Evolutionary conservation across 2,113 vertebrate species (phyloP).

Genomic region (Nibea albiflora): DNA sequence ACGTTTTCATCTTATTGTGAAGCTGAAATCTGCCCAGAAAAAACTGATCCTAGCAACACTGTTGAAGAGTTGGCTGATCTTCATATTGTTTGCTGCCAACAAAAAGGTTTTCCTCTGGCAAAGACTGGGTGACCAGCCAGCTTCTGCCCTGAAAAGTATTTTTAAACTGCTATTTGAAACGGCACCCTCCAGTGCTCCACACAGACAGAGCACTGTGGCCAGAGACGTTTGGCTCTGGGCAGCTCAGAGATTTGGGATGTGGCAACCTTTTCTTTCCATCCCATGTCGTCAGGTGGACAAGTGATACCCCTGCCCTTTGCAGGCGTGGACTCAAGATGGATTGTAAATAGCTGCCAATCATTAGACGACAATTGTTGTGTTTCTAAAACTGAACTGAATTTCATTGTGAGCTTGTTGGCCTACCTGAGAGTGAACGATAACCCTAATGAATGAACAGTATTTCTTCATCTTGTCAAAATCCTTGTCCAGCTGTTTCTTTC

Average conservation of each 20-base stretch:
- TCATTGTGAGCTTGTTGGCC: background rate
- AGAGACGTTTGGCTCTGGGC: constrained; percentile 17
- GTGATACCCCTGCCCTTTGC: constrained; percentile 32
- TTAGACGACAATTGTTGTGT: background rate
- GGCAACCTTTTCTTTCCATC: constrained; percentile 37
- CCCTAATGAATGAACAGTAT: constrained; percentile 93
- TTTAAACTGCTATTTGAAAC: constrained; percentile 88
- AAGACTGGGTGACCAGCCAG: constrained; percentile 35
- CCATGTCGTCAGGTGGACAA: constrained; percentile 27
- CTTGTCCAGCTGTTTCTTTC: constrained; percentile 97
- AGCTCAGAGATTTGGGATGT: constrained; percentile 30
- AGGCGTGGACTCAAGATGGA: background rate
- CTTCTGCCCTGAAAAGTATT: constrained; percentile 80
- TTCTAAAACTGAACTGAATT: background rate
- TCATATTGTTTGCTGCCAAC: constrained; percentile 31
- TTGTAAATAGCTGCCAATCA: background rate
- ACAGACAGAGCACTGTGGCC: background rate
- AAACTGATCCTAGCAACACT: constrained; percentile 8
- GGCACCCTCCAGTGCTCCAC: constrained; percentile 57
- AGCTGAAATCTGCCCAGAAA: constrained; percentile 1
- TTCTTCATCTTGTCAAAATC: constrained; percentile 95
- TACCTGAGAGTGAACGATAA: constrained; percentile 96
- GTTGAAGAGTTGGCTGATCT: background rate
- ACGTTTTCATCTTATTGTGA: background rate
- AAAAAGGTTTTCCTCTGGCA: constrained; percentile 26